These are phyloP conservation scores for Drosophila nigromelanica DNA, from an alignment of 1,140 invertebrate genomes.

Conservation along the genomic window DNA sequence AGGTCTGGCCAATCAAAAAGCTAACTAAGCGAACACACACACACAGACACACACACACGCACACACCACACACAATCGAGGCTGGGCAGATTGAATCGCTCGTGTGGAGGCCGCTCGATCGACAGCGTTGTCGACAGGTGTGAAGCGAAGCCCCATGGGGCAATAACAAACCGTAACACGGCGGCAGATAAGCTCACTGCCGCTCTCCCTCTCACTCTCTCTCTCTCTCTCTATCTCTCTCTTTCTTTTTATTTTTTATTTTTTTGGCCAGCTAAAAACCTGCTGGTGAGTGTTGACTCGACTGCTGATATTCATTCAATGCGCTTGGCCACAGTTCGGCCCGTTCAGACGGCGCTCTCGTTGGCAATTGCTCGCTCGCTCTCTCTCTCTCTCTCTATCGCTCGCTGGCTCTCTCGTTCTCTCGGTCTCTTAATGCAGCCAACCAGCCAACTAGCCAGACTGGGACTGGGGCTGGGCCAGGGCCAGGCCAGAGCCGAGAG, in stretches of 20 bases:
- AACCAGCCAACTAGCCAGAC: constrained; percentile 16
- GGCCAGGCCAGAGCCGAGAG: constrained; percentile 24
- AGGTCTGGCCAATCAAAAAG: constrained; percentile 81
- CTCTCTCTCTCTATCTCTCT: background rate
- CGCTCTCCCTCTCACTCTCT: background rate
- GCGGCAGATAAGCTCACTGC: constrained; percentile 56
- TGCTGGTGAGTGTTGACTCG: constrained; percentile 38
- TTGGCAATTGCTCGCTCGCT: background rate
- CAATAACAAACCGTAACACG: constrained; percentile 73
- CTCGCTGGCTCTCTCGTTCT: background rate
- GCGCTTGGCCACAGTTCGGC: constrained; percentile 54
- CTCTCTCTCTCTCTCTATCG: constrained; percentile 3
- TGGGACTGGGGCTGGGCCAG: constrained; percentile 41
- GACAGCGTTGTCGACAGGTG: constrained; percentile 55
- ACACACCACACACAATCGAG: constrained; percentile 27
- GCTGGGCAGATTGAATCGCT: constrained; percentile 23
- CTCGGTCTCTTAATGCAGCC: constrained; percentile 15
- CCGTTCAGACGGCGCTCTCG: constrained; percentile 21
- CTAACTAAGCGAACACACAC: constrained; percentile 54
- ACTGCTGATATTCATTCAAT: constrained; percentile 70
- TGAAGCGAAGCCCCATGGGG: constrained; percentile 56
- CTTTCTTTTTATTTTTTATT: background rate
- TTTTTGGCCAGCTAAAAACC: constrained; percentile 47
- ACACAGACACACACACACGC: constrained; percentile 39
- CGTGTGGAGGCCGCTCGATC: constrained; percentile 29